Percentiles rank a stretch among this genome's conserved stretches.
These are phyloP conservation scores for Rhagophthalmus giganteus DNA, from an alignment of 2,888 invertebrate species.

Conservation along the genomic window DNA sequence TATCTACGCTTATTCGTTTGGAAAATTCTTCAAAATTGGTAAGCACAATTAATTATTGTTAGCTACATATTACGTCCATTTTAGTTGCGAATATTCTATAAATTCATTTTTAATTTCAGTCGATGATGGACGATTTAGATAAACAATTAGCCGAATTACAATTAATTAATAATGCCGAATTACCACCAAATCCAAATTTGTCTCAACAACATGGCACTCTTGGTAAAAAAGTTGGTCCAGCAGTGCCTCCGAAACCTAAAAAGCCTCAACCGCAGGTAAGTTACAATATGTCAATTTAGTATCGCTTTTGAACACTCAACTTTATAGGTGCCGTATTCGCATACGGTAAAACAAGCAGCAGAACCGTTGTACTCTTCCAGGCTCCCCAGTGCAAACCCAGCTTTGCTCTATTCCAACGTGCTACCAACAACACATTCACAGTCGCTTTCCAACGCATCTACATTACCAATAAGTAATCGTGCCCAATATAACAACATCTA, in stretches of 20 bases:
- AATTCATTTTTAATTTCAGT: no score
- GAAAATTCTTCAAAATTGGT: no score
- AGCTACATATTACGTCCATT: no score
- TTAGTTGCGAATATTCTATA: no score
- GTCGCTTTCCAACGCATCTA: slow-evolving; percentile 39
- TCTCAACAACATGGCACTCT: slow-evolving; percentile 53
- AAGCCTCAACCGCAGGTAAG: slow-evolving; percentile 63
- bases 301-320: no score
- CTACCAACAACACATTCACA: slow-evolving; percentile 46
- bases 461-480: slow-evolving; percentile 36
- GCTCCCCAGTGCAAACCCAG: slow-evolving; percentile 50
- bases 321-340: slow-evolving; percentile 76
- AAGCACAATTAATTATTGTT: no score
- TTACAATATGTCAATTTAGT: background rate
- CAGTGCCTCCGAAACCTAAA: slow-evolving; percentile 79
- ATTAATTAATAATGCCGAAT: slow-evolving; percentile 59
- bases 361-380: slow-evolving; percentile 78
- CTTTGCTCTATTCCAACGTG: slow-evolving; percentile 47
- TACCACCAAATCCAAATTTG: slow-evolving; percentile 46
- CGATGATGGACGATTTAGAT: slow-evolving; percentile 71
- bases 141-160: slow-evolving; percentile 72
- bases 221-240: slow-evolving; percentile 71
- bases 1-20: no score
- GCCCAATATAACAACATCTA: slow-evolving; percentile 39
- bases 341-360: slow-evolving; percentile 67